These are phyloP conservation scores for Lasius fuliginosus DNA, from an alignment of 2,888 invertebrate genomes.

Conservation along the genomic window DNA sequence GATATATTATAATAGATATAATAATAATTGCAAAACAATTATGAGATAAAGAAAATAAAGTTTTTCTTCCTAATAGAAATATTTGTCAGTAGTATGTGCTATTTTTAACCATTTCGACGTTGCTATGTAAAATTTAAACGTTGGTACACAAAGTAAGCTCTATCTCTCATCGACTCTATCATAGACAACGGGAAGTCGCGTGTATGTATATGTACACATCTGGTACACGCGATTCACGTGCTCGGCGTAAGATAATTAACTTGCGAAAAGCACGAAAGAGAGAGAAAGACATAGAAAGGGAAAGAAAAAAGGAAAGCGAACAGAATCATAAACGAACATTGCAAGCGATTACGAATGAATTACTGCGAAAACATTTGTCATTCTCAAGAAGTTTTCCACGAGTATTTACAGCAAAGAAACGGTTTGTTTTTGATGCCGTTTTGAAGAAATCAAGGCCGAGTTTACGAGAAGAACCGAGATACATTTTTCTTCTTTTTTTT, in stretches of 20 bases:
- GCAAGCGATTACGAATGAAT: constrained; percentile 14
- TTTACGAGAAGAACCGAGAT: constrained; percentile 41
- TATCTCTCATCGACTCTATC: constrained; percentile 43
- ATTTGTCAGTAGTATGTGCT: constrained; percentile 22
- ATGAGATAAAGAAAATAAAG: not conserved
- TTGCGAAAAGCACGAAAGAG: constrained; percentile 21
- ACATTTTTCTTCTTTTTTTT: not conserved
- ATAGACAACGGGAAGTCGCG: constrained; percentile 51
- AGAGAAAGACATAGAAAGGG: not conserved
- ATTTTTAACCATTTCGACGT: constrained; percentile 40
- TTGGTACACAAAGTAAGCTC: constrained; percentile 24
- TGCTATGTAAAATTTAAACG: constrained; percentile 36
- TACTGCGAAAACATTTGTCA: constrained; percentile 1
- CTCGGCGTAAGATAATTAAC: constrained; percentile 47
- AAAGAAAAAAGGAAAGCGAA: not conserved
- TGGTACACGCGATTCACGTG: constrained; percentile 47
- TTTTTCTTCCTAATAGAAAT: constrained; percentile 13
- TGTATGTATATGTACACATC: constrained; percentile 35
- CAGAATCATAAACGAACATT: not conserved
- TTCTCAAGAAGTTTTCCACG: constrained; percentile 16
- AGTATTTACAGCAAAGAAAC: constrained; percentile 58
- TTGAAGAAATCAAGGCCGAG: constrained; percentile 75
- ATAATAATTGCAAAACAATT: constrained; percentile 16
- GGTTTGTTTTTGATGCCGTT: constrained; percentile 74
- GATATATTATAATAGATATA: not conserved